These are phyloP conservation scores for Melanophora roralis DNA, from an alignment of 2,888 invertebrate genomes.

Conservation along the genomic window DNA sequence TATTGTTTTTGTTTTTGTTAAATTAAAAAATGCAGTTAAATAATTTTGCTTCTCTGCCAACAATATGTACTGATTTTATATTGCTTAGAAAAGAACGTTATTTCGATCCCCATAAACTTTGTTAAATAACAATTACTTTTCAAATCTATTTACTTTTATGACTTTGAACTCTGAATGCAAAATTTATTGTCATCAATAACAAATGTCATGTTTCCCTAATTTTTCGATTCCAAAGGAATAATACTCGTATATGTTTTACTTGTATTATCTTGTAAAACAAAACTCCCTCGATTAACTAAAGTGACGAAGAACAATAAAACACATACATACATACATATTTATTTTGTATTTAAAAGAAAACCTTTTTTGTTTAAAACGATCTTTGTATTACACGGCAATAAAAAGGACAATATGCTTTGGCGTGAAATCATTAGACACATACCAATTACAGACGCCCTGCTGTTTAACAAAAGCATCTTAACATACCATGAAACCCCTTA, in stretches of 20 bases:
- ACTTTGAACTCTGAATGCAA: neutral
- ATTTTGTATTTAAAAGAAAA: neutral
- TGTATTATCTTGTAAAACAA: constrained; percentile 41
- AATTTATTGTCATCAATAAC: constrained; percentile 24
- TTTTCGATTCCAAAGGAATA: constrained; percentile 13
- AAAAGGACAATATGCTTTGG: constrained; percentile 58
- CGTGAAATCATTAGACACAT: constrained; percentile 61
- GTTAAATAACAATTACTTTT: neutral
- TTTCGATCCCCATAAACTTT: neutral
- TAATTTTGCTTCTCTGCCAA: too few species aligned
- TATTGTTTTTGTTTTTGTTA: too few species aligned
- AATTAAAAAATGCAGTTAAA: too few species aligned
- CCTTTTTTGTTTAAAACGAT: constrained; percentile 3
- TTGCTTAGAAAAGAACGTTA: neutral
- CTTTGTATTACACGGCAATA: constrained; percentile 33
- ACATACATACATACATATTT: constrained; percentile 2
- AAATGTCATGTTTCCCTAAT: constrained; percentile 22
- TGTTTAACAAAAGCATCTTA: constrained; percentile 47
- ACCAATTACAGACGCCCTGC: constrained; percentile 64
- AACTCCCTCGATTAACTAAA: constrained; percentile 38
- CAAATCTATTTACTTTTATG: neutral
- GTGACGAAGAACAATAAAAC: neutral
- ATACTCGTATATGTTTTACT: constrained; percentile 12
- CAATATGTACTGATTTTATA: too few species aligned
- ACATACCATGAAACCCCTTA: constrained; percentile 61